Evolutionary conservation across 2,797 vertebrate genomes (phyloP).

Genomic region (Hydrophis major): DNA sequence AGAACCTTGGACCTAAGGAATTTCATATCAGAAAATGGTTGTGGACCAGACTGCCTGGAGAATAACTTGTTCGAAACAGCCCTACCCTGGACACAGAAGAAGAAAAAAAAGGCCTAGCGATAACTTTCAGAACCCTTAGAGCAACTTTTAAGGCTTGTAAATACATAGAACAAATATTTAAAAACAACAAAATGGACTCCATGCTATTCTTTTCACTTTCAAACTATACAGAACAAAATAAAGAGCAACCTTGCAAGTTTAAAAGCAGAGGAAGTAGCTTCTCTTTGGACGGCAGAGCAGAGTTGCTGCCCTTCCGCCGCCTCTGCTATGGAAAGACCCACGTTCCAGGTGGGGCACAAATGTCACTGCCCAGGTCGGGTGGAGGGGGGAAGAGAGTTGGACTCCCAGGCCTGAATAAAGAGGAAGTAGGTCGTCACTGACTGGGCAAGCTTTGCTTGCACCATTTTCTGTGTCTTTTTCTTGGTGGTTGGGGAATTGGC

Average conservation of each 20-base stretch:
- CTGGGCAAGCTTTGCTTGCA: no score
- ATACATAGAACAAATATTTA: conserved; percentile 88
- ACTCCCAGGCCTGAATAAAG: conserved; percentile 36
- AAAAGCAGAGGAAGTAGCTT: conserved; percentile 72
- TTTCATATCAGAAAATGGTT: conserved; percentile 56
- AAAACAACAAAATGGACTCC: conserved; percentile 73
- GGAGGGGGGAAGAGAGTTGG: not conserved
- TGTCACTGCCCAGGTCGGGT: not conserved
- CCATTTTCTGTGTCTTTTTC: accelerated
- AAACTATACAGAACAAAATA: conserved; percentile 82
- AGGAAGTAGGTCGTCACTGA: not conserved
- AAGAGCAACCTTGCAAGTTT: conserved; percentile 78
- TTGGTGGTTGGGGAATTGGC: not conserved
- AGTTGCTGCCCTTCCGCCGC: not conserved
- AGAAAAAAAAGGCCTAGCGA: conserved; percentile 80
- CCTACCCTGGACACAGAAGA: conserved; percentile 61
- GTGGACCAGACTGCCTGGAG: conserved; percentile 72
- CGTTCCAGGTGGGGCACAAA: not conserved
- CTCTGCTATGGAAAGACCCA: not conserved
- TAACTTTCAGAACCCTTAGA: conserved; percentile 85
- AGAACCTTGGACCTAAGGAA: conserved; percentile 60
- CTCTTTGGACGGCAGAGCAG: conserved; percentile 69
- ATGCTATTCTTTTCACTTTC: conserved; percentile 80
- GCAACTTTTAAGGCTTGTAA: conserved; percentile 95
- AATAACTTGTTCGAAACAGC: conserved; percentile 66